Percentiles rank a stretch among this genome's conserved stretches.
phyloP scores from a whole-genome alignment of 1,140 invertebrate species.

The Trachymyrmex septentrionalis region DNA sequence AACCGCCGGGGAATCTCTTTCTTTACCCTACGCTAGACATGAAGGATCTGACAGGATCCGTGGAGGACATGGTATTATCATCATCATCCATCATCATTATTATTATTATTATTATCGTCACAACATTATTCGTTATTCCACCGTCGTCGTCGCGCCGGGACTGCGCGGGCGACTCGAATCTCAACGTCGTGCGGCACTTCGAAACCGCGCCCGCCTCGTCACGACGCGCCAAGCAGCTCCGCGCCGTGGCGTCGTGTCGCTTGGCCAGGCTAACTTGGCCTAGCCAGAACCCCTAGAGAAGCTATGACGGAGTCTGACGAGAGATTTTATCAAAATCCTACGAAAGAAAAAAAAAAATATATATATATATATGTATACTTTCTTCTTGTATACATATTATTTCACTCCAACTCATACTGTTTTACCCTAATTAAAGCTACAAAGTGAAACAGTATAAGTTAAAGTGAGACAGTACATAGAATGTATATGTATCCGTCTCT shows the following conservation, averaged over 20 bases:
- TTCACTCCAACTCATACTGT: too few relatives aligned
- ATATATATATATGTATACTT: too few relatives aligned
- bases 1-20: conserved; percentile 90
- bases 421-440: too few relatives aligned
- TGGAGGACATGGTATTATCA: conserved; percentile 88
- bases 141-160: neutral
- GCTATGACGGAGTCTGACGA: too few relatives aligned
- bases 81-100: neutral
- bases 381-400: too few relatives aligned
- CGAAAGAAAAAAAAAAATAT: too few relatives aligned
- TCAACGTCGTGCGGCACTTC: conserved; percentile 2
- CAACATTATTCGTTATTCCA: too few relatives aligned
- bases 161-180: neutral
- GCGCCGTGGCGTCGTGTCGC: conserved; percentile 31
- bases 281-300: neutral
- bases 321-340: too few relatives aligned
- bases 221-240: conserved; percentile 27
- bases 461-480: too few relatives aligned
- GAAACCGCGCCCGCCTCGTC: conserved; percentile 50
- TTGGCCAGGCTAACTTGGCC: neutral
- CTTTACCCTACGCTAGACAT: conserved; percentile 88
- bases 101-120: neutral
- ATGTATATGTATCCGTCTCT: too few relatives aligned
- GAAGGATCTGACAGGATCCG: conserved; percentile 90
- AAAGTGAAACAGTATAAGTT: too few relatives aligned